These are phyloP conservation scores for Saccopteryx bilineata DNA, from an alignment of 2,113 vertebrate genomes.

Conservation along the genomic window DNA sequence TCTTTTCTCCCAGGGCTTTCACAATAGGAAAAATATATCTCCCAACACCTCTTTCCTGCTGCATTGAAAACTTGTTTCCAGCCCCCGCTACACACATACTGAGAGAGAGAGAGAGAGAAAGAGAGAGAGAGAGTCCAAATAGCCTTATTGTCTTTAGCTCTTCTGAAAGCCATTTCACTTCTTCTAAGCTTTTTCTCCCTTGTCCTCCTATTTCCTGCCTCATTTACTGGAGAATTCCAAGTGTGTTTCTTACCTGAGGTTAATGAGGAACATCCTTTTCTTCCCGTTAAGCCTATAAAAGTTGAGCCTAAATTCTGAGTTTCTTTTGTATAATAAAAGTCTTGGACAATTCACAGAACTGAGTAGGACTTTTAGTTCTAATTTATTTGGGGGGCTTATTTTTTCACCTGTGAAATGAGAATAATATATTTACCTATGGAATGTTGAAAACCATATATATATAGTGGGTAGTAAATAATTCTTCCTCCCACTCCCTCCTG, in stretches of 20 bases:
- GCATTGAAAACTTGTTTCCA: background rate
- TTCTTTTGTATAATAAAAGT: background rate
- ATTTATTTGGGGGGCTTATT: background rate
- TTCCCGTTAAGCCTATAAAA: background rate
- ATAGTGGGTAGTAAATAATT: background rate
- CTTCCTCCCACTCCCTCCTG: background rate
- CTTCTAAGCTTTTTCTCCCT: background rate
- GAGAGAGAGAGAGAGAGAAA: background rate
- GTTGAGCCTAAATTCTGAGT: background rate
- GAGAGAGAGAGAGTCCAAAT: slow-evolving; percentile 2
- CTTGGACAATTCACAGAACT: background rate
- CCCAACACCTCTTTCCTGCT: background rate
- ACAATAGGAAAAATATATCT: slow-evolving; percentile 29
- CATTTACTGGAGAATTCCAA: background rate
- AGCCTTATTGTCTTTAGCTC: background rate
- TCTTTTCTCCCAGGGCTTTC: slow-evolving; percentile 57
- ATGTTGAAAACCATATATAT: background rate
- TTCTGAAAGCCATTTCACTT: background rate
- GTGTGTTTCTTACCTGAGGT: background rate
- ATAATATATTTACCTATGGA: background rate
- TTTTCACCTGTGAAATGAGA: background rate
- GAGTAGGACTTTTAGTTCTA: background rate
- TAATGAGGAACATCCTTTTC: background rate
- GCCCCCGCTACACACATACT: too few species aligned
- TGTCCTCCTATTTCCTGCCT: background rate